Percentiles rank a stretch among this genome's conserved stretches.
phyloP scores from a whole-genome alignment of 2,888 invertebrate genomes.

The Cephus runcator region DNA sequence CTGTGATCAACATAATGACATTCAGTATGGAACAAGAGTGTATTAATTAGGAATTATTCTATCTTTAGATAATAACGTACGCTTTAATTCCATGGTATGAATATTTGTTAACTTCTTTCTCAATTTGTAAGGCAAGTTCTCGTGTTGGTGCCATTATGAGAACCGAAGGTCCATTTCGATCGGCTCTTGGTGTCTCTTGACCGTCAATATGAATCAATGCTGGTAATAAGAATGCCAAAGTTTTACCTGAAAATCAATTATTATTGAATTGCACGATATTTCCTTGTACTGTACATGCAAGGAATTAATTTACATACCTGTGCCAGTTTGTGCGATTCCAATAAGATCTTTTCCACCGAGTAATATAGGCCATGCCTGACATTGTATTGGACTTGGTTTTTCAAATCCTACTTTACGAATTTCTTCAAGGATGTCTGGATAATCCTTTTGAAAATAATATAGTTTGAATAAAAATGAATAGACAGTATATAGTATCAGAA shows the following conservation, averaged over 20 bases:
- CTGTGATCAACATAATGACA: conserved; percentile 58
- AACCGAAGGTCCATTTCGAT: conserved; percentile 85
- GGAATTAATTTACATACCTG: conserved; percentile 64
- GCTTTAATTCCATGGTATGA: conserved; percentile 87
- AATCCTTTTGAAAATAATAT: conserved; percentile 64
- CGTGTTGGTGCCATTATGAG: conserved; percentile 92
- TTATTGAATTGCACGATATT: neutral
- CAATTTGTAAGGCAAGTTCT: conserved; percentile 93
- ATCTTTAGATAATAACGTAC: conserved; percentile 64
- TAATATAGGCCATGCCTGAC: conserved; percentile 95
- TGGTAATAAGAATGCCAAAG: conserved; percentile 91
- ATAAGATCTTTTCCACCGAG: conserved; percentile 92
- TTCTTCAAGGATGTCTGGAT: conserved; percentile 85
- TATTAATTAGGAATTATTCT: conserved; percentile 6
- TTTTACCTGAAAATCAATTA: conserved; percentile 76
- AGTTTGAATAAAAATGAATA: neutral
- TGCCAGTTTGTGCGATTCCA: conserved; percentile 96
- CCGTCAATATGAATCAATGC: conserved; percentile 93
- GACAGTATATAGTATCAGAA: neutral
- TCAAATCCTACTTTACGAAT: conserved; percentile 83
- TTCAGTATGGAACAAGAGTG: neutral
- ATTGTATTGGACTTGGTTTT: conserved; percentile 90
- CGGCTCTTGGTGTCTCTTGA: conserved; percentile 78
- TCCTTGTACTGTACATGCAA: neutral
- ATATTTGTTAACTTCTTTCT: conserved; percentile 90